Base-by-base conservation (phyloP, 2,888 invertebrate genomes). In the Drosophila koepferae region DNA sequence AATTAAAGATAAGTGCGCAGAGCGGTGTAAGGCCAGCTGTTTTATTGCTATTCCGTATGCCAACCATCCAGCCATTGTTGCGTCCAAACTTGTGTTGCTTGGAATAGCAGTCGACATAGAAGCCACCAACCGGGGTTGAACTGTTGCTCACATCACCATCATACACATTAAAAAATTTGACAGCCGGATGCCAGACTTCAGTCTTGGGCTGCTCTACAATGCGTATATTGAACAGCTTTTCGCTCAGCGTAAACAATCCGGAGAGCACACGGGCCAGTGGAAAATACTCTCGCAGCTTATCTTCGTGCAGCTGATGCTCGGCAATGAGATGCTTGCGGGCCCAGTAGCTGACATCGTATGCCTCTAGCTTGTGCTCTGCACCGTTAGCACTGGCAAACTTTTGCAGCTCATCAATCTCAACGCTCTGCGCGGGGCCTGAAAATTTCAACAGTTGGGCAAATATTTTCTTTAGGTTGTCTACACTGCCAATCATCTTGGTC, bases 311-410 rank as follows among this genome's bases (percentile, higher is more conserved):
- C 62, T 95, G 94, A 87, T 95, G 96, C 12, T 96, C 90, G 0
- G 95, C 93, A 88, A 94, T 94, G 77, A 95, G 94, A 79, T 97
- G 97, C 91, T 96, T 96, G 79, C 97, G 94, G 83, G 96, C 95
- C 97, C 98, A 99, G 91, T 96, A 99, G 2, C 96, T 95, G 53
- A 99, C 94, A 93, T 99, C 99, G 96, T 97, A 98, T 55, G 95
- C 94, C 81, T 97, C 95, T 28, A 98, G 92, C 60, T 94, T 94
- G 9, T 94, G 94, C 49, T 95, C 94, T 85, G 97, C 97, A 0
- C 97, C 97, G 87, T 95, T 94, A 60, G 95, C 95, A 1, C 87
- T 88, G 0, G 97, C 97, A 93, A 97, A 99, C 49, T 95, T 93
- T 84, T 96, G 95, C 60, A 99, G 92, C 10, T 94, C 92, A 38